phyloP scores from a whole-genome alignment of 2,888 invertebrate species.

The Serrognathus titanus region DNA sequence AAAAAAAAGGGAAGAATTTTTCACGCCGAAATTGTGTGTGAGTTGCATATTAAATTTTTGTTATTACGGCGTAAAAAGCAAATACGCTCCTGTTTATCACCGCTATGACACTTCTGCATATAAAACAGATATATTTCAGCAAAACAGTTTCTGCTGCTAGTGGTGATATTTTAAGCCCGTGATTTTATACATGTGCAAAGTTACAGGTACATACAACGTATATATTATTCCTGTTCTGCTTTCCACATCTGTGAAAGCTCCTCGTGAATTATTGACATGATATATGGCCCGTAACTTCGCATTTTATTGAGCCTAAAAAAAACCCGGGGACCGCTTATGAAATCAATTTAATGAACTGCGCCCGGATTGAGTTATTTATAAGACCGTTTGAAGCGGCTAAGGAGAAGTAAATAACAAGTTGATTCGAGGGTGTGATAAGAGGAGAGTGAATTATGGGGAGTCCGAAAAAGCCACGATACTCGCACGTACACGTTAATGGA shows the following conservation, averaged over 20 bases:
- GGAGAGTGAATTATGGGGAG: not conserved
- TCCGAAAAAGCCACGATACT: not conserved
- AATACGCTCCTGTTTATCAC: too few species aligned
- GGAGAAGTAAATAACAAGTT: not conserved
- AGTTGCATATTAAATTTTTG: too few species aligned
- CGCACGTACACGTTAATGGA: slow-evolving; percentile 5
- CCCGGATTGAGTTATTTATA: slow-evolving; percentile 4
- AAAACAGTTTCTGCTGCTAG: not conserved
- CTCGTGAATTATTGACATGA: not conserved
- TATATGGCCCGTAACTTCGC: not conserved
- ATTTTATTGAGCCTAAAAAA: not conserved
- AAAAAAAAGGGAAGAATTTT: too few species aligned
- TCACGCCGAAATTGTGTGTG: too few species aligned
- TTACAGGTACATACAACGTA: not conserved
- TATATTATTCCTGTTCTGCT: not conserved
- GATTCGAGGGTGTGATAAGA: not conserved
- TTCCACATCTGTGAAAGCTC: not conserved
- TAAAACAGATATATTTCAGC: slow-evolving; percentile 1
- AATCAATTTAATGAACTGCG: slow-evolving; percentile 3
- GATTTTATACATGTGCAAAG: slow-evolving; percentile 1
- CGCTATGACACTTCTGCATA: not conserved
- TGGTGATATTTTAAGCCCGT: not conserved
- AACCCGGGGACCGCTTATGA: not conserved
- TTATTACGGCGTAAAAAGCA: too few species aligned
- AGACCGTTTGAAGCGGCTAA: not conserved